Evolutionary conservation across 2,113 vertebrate genomes (phyloP).

Genomic region (Prionailurus bengalensis): DNA sequence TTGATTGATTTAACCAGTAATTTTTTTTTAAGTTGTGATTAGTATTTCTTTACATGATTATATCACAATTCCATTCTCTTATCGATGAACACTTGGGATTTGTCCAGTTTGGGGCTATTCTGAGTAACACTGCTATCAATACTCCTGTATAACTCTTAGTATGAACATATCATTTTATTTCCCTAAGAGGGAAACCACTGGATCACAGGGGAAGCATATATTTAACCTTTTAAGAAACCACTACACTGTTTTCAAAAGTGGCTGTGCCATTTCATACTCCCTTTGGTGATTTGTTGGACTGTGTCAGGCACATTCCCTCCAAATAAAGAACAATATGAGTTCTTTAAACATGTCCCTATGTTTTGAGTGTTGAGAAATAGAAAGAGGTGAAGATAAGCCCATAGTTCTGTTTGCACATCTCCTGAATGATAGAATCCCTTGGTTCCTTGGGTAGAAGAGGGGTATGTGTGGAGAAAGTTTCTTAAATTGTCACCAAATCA

Average conservation of each 20-base stretch:
- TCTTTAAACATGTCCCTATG: neutral
- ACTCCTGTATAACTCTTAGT: neutral
- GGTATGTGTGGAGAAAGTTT: neutral
- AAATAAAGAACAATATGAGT: neutral
- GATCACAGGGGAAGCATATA: neutral
- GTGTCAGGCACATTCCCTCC: neutral
- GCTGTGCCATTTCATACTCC: neutral
- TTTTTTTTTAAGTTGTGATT: neutral
- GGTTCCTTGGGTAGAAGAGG: neutral
- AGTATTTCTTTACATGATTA: neutral
- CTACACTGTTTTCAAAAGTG: neutral
- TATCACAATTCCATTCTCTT: neutral
- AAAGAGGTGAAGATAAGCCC: neutral
- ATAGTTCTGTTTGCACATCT: neutral
- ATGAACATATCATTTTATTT: neutral
- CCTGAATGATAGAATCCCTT: neutral
- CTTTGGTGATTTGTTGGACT: neutral
- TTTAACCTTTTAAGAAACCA: slow-evolving; percentile 24
- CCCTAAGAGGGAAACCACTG: neutral
- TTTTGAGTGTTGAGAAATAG: neutral
- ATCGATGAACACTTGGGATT: neutral
- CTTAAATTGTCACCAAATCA: neutral
- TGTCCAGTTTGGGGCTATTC: neutral
- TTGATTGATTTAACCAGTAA: neutral
- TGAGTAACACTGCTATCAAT: neutral